phyloP scores from a whole-genome alignment of 1,140 invertebrate genomes.

The Sminthurides bifidus region DNA sequence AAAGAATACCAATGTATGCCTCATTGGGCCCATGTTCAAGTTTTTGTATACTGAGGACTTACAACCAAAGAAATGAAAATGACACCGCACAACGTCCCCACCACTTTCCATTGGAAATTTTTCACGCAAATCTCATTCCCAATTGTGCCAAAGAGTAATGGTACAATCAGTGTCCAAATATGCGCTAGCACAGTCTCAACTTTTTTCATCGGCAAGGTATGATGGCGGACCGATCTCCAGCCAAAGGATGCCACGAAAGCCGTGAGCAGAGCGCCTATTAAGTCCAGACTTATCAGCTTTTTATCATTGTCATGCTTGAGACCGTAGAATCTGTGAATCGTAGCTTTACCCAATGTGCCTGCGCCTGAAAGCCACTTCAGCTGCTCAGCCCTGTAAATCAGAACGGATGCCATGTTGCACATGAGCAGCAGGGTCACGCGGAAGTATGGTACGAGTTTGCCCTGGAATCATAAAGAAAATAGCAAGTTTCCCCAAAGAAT shows the following conservation, averaged over 20 bases:
- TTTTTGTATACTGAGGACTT: neutral
- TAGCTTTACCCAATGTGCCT: too few relatives aligned
- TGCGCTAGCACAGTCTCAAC: constrained; percentile 17
- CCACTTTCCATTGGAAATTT: neutral
- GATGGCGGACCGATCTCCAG: constrained; percentile 18
- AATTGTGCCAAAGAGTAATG: constrained; percentile 29
- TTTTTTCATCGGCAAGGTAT: constrained; percentile 18
- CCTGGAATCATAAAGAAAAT: neutral
- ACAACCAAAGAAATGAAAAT: constrained; percentile 12
- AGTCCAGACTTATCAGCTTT: too few relatives aligned
- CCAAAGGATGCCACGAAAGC: constrained; percentile 17
- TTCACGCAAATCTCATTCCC: constrained; percentile 23
- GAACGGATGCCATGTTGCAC: too few relatives aligned
- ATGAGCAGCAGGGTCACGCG: too few relatives aligned
- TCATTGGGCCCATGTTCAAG: neutral
- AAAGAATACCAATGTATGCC: neutral
- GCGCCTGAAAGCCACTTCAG: constrained; percentile 10
- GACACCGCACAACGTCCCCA: constrained; percentile 18
- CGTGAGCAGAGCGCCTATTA: constrained; percentile 6
- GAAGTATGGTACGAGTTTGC: too few relatives aligned
- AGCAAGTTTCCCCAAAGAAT: neutral
- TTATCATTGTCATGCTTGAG: too few relatives aligned
- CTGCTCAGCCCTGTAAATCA: neutral
- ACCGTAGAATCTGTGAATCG: too few relatives aligned
- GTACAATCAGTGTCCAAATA: constrained; percentile 24